These are phyloP conservation scores for Samia ricini DNA, from an alignment of 1,140 invertebrate genomes.

Conservation along the genomic window DNA sequence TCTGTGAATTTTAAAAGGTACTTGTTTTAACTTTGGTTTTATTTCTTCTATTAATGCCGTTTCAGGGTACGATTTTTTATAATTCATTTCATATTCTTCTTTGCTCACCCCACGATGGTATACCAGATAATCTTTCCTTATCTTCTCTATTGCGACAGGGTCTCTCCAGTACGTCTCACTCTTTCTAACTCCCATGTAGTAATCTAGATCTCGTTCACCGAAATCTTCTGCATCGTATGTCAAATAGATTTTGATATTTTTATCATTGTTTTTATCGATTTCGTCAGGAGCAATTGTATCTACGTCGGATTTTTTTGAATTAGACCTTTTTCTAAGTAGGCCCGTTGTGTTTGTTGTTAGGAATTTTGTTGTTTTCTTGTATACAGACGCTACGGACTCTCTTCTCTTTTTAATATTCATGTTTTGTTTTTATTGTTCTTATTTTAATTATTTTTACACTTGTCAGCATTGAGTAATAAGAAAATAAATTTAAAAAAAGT, in stretches of 20 bases:
- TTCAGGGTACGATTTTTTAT: constrained; percentile 46
- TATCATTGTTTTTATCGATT: constrained; percentile 22
- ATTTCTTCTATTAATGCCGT: constrained; percentile 27
- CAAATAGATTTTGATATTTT: constrained; percentile 21
- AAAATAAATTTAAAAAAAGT: no score
- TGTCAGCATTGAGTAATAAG: no score
- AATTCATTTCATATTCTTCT: constrained; percentile 64
- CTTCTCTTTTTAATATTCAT: constrained; percentile 56
- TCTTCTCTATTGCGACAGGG: constrained; percentile 57
- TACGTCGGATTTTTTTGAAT: constrained; percentile 47
- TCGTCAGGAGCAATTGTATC: constrained; percentile 46
- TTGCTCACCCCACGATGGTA: constrained; percentile 65
- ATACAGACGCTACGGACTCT: constrained; percentile 64
- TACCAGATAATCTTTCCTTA: constrained; percentile 65
- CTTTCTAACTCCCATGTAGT: constrained; percentile 56
- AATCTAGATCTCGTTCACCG: constrained; percentile 60
- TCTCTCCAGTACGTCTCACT: constrained; percentile 66
- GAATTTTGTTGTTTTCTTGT: constrained; percentile 66
- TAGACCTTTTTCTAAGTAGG: constrained; percentile 55
- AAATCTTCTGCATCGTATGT: constrained; percentile 42
- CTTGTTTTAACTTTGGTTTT: constrained; percentile 60
- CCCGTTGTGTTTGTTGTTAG: constrained; percentile 49
- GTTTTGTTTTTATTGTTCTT: constrained; percentile 20
- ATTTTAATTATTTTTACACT: no score
- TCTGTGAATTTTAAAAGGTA: constrained; percentile 65